Percentiles rank a stretch among this genome's conserved stretches.
These are phyloP conservation scores for Corythoichthys intestinalis DNA, from an alignment of 2,113 vertebrate species.

Conservation along the genomic window DNA sequence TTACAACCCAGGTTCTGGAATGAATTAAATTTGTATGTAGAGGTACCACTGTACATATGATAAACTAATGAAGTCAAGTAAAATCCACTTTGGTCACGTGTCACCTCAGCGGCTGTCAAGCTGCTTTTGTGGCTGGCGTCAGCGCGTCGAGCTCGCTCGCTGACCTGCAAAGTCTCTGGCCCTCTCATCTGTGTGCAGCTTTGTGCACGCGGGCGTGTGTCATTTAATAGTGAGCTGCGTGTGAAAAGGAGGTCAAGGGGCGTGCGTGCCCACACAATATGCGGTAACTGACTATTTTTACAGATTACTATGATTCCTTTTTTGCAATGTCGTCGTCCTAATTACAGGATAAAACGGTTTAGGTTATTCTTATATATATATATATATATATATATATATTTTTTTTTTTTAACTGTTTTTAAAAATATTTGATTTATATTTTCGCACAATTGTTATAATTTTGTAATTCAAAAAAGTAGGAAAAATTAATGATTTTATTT, in stretches of 20 bases:
- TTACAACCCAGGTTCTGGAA: too few species aligned
- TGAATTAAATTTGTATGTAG: too few species aligned
- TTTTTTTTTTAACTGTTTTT: background rate
- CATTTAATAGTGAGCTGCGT: constrained; percentile 59
- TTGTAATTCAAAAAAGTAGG: too few species aligned
- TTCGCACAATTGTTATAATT: background rate
- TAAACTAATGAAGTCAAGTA: background rate
- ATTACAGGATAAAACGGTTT: background rate
- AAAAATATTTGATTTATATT: background rate
- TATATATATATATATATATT: too few species aligned
- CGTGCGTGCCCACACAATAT: constrained; percentile 6
- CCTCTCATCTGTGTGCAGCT: constrained; percentile 2
- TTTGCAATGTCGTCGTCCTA: background rate
- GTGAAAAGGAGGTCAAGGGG: constrained; percentile 37
- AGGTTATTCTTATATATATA: too few species aligned
- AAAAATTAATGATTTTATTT: too few species aligned
- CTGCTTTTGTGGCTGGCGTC: constrained; percentile 40
- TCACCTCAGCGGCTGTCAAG: constrained; percentile 37
- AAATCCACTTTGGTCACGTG: background rate
- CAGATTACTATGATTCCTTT: background rate
- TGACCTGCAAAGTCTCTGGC: constrained; percentile 20
- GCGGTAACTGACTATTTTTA: background rate
- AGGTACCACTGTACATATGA: background rate
- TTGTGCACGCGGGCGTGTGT: constrained; percentile 51
- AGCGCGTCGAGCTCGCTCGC: constrained; percentile 24